Base-by-base conservation (phyloP, 2,797 vertebrate genomes). In the Cephalopachus bancanus region DNA sequence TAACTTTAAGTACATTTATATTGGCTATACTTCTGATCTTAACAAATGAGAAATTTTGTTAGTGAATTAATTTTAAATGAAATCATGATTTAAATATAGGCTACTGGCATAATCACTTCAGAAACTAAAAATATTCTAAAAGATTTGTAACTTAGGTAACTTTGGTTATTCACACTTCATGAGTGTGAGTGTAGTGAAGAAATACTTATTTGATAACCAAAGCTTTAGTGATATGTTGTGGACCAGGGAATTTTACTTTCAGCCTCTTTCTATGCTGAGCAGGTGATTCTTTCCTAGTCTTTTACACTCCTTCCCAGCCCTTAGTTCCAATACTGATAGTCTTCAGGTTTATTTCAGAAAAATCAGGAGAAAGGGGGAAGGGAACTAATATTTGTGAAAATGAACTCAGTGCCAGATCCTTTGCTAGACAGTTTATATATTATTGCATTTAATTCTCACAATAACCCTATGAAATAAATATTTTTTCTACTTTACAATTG, bases 1-100 rank as follows among this genome's bases (percentile, higher is more conserved):
- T 86, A 94, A 93, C 49, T 88, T 87, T 89, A 85, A 90, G 28
- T 88, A 81, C 53, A 49, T 80, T 0, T 92, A 62, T 91, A 59
- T 93, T 93, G 33, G 9, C n/a, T 91, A 4, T 80, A 89, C 7
- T 85, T 44, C 62, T 78, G 67, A 95, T 86, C 91, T 76, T 87
- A 93, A 91, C 85, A 96, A 71, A 83, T 93, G 67, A 94, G 33
- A 94, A 86, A 53, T 96, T 94, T 20, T 72, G 24, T 44, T 79
- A 69, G 37, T 83, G 55, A 97, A 86, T 75, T 95, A 96, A 90
- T 92, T 89, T 95, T 67, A 87, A 83, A 65, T 84, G 44, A 95
- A 91, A 84, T 87, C 26, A 19, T 28, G 22, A 55, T 96, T 92
- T 92, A 96, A 91, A 44, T 92, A 16, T 83, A 78, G 19, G 1